These are phyloP conservation scores for Heterodera filipjevi DNA, from an alignment of 2,888 invertebrate species.

Conservation along the genomic window DNA sequence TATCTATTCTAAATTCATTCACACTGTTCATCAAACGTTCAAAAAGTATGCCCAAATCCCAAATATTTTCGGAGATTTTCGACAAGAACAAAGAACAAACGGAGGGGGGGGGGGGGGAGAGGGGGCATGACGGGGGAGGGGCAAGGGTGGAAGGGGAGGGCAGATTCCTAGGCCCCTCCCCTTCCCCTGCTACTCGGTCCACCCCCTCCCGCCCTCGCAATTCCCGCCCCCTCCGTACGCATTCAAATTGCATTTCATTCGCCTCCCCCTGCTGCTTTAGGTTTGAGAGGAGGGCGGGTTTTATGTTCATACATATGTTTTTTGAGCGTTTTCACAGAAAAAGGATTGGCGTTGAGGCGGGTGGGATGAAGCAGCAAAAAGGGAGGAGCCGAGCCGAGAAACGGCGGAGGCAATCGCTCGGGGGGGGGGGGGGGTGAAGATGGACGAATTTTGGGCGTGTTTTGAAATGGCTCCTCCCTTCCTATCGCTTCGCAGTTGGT, in stretches of 20 bases:
- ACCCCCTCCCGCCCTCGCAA: not conserved
- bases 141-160: not conserved
- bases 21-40: too few species aligned
- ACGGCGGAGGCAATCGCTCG: not conserved
- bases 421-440: not conserved
- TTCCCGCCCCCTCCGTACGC: not conserved
- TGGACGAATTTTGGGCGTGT: constrained; percentile 5
- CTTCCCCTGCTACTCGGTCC: not conserved
- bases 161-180: not conserved
- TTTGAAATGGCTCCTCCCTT: constrained; percentile 7
- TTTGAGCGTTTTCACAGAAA: not conserved
- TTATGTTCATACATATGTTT: not conserved
- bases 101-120: too few species aligned
- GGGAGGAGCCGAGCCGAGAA: constrained; percentile 4
- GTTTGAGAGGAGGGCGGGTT: not conserved
- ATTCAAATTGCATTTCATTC: not conserved
- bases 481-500: not conserved
- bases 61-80: not conserved
- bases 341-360: not conserved
- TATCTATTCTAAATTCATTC: not conserved
- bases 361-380: not conserved
- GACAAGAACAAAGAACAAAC: not conserved
- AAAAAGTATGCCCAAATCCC: not conserved
- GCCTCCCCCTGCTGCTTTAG: not conserved
- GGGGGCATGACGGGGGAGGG: not conserved